Evolutionary conservation across 1,140 invertebrate species (phyloP).

Genomic region (Archivesica marissinica): DNA sequence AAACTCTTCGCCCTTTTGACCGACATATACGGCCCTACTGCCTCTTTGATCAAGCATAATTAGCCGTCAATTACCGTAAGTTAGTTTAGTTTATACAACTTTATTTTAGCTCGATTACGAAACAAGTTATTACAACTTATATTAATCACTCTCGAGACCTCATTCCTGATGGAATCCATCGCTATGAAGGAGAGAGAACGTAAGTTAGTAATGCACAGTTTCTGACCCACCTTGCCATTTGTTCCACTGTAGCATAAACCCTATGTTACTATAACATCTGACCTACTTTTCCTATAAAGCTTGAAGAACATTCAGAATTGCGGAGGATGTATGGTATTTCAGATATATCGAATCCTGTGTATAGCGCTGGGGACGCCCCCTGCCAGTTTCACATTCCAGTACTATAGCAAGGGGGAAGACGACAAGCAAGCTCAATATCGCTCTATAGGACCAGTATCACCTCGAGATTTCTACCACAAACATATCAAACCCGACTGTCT

Average conservation of each 20-base stretch:
- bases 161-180: too few relatives aligned
- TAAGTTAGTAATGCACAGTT: too few relatives aligned
- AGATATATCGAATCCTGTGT: slow-evolving; percentile 91
- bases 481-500: slow-evolving; percentile 90
- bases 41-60: too few relatives aligned
- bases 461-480: slow-evolving; percentile 92
- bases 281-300: not conserved
- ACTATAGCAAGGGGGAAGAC: slow-evolving; percentile 90
- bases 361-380: slow-evolving; percentile 87
- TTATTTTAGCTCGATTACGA: too few relatives aligned
- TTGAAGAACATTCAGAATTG: not conserved
- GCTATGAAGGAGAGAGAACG: too few relatives aligned
- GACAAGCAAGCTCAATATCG: slow-evolving; percentile 85
- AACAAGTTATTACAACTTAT: too few relatives aligned
- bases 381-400: slow-evolving; percentile 93
- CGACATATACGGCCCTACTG: too few relatives aligned
- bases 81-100: too few relatives aligned
- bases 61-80: too few relatives aligned
- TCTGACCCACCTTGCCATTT: not conserved
- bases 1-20: too few relatives aligned
- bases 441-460: slow-evolving; percentile 90
- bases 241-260: too few relatives aligned
- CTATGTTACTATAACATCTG: not conserved
- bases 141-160: too few relatives aligned
- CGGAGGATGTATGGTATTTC: not conserved